Evolutionary conservation across 2,113 vertebrate species (phyloP), one percentile per base, ranked within the genome.

Genomic region (Platycercus adscitus): DNA sequence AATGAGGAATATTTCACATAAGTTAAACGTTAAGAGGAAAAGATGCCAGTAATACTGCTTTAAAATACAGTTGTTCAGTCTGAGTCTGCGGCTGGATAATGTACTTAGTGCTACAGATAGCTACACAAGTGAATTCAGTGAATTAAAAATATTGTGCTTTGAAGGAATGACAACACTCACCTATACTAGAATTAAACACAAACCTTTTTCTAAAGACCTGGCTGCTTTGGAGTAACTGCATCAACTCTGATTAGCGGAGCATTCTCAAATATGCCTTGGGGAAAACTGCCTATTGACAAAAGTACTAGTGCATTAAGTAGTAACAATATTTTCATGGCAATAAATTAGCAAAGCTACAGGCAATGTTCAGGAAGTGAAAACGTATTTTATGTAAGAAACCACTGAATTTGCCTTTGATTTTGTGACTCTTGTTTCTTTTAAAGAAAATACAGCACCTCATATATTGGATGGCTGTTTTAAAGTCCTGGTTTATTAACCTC

Each of bases 231-330:
- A 94, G 93, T 71, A 86, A 79, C 96, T 95, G 88, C 94, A 88
- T 97, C 96, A 97, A 71, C 18, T 70, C 75, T 65, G 91, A 94
- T 81, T 94, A 97, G 87, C 96, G 70, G 86, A 80, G 80, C 83
- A 11, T 96, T 96, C 84, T 89, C 91, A 97, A 90, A 88, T 35
- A 55, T 89, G 96, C 96, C 91, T 96, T 86, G 64, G 96, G 96
- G 97, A 97, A 97, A 95, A 86, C 80, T 94, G 92, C 89, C 95
- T 97, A 96, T 97, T 96, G 96, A 97, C 96, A 97, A 96, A 98
- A 97, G 93, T 95, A 88, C 90, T 46, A 87, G 75, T 95, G 94
- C 96, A 81, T 97, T 96, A 97, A 98, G 89, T 96, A 96, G 92
- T 88, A 97, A 96, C 96, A 96, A 80, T 97, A 96, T 96, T 98